These are phyloP conservation scores for Lepilemur ruficaudatus DNA, from an alignment of 2,797 vertebrate genomes.

Conservation along the genomic window DNA sequence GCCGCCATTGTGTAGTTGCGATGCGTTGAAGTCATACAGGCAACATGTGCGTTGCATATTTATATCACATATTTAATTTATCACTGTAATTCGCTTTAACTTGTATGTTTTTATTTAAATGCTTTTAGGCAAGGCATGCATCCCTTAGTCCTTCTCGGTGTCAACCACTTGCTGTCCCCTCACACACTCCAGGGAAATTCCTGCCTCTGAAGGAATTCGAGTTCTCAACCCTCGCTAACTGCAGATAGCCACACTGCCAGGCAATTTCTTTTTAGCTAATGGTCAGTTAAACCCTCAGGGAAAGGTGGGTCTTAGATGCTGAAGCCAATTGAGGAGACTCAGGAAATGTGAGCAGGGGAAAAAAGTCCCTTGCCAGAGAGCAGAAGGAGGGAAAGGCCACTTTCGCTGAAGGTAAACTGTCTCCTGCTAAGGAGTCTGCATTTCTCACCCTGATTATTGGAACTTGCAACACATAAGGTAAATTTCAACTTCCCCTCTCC, in stretches of 20 bases:
- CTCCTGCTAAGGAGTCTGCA: background rate
- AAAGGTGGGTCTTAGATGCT: background rate
- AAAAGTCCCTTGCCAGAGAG: background rate
- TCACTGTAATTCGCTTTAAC: background rate
- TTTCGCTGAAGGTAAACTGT: background rate
- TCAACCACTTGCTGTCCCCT: too few species aligned
- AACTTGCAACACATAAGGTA: fast-evolving
- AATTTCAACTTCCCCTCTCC: background rate
- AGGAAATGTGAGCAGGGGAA: background rate
- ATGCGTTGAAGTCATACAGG: background rate
- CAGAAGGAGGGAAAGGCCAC: background rate
- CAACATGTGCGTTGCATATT: too few species aligned
- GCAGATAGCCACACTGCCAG: background rate
- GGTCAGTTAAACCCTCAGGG: background rate
- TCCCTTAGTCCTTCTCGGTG: background rate
- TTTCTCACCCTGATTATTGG: background rate
- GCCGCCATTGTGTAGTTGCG: fast-evolving
- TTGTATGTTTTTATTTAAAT: background rate
- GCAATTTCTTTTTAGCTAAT: background rate
- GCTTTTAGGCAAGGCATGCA: background rate
- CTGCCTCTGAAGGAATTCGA: background rate
- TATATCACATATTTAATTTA: background rate
- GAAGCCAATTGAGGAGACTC: background rate
- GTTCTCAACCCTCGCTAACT: background rate
- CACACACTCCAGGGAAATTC: too few species aligned